These are phyloP conservation scores for Plebejus argus DNA, from an alignment of 2,888 invertebrate genomes.

Conservation along the genomic window DNA sequence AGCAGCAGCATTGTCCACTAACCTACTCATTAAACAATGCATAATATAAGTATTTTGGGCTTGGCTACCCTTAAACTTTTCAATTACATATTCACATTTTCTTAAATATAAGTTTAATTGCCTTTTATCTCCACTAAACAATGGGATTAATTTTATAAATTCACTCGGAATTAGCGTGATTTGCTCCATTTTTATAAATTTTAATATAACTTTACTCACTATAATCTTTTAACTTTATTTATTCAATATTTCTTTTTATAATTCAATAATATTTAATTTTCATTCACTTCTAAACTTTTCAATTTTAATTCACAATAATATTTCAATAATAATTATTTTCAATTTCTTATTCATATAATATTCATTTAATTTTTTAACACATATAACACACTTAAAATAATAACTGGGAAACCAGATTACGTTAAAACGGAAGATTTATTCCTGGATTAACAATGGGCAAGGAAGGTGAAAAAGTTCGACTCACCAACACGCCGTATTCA, in stretches of 20 bases:
- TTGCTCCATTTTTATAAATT: neutral
- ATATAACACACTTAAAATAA: neutral
- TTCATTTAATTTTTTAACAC: neutral
- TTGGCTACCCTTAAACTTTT: slow-evolving; percentile 32
- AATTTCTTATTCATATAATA: neutral
- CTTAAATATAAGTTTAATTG: slow-evolving; percentile 30
- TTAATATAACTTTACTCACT: no score
- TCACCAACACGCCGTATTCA: slow-evolving; percentile 6
- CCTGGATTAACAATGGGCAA: neutral
- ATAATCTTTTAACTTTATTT: no score
- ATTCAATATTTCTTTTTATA: neutral
- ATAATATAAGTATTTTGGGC: slow-evolving; percentile 33
- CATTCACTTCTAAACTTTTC: no score
- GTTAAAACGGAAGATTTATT: neutral
- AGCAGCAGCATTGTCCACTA: slow-evolving; percentile 20
- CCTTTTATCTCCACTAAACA: slow-evolving; percentile 28
- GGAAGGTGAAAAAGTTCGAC: neutral
- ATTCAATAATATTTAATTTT: no score
- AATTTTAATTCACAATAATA: no score
- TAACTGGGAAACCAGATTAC: neutral
- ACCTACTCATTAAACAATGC: slow-evolving; percentile 22
- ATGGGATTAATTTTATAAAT: neutral
- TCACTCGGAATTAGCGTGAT: neutral
- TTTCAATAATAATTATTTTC: no score
- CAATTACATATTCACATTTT: slow-evolving; percentile 33